Conservation (phyloP, 2,113 vertebrate species). For the Strix uralensis region DNA sequence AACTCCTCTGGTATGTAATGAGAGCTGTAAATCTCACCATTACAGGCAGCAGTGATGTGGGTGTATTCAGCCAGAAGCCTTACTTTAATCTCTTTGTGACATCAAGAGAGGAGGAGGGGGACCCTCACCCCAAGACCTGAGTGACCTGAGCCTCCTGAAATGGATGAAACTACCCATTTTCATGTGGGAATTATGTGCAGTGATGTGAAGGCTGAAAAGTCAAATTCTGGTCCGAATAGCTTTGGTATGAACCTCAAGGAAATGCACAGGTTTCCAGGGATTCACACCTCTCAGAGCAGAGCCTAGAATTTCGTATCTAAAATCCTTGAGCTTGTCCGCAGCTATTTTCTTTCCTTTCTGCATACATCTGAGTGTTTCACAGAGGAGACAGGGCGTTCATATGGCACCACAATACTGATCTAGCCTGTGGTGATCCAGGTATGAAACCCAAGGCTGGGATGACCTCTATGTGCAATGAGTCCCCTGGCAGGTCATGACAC, state of each 20-base stretch:
- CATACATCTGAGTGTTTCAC: not conserved
- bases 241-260: not conserved
- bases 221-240: not conserved
- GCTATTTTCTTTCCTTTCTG: not conserved
- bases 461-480: fast-evolving
- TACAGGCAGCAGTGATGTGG: not conserved
- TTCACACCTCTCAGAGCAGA: not conserved
- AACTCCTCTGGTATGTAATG: not conserved
- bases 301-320: not conserved
- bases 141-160: not conserved
- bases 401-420: not conserved
- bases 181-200: not conserved
- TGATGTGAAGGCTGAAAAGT: not conserved
- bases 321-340: not conserved
- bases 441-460: not conserved
- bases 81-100: not conserved
- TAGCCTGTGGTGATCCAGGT: not conserved
- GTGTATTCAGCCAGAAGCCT: not conserved
- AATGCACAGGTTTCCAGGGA: not conserved
- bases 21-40: slow-evolving; percentile 7
- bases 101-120: not conserved
- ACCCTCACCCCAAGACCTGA: not conserved
- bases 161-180: not conserved
- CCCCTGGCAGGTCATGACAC: not conserved
- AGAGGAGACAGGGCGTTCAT: not conserved